A percentile compares a stretch with the other conserved stretches of the same genome.
phyloP scores from a whole-genome alignment of 1,140 invertebrate species.

The Centruroides vittatus region DNA sequence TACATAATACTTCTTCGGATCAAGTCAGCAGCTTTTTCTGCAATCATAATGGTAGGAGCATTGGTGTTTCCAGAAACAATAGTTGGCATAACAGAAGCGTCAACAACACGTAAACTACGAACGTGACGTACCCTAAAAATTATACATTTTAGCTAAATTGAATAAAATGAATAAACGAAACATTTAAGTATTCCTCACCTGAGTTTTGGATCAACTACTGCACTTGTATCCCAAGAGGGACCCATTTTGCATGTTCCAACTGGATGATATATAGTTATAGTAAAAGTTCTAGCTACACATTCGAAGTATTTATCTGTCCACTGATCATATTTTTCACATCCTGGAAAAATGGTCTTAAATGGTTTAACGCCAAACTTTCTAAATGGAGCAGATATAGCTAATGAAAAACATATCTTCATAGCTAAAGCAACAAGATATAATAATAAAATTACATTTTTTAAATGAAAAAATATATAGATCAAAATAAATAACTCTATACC shows the following conservation, averaged over 20 bases:
- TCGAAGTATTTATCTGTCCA: slow-evolving; percentile 68
- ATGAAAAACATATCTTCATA: neutral
- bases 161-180: neutral
- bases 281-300: slow-evolving; percentile 66
- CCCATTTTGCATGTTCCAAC: slow-evolving; percentile 89
- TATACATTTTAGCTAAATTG: no score
- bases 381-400: slow-evolving; percentile 6
- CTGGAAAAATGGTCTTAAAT: slow-evolving; percentile 32
- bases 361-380: slow-evolving; percentile 11
- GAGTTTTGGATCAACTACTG: slow-evolving; percentile 68
- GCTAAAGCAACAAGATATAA: neutral
- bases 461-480: no score
- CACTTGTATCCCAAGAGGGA: slow-evolving; percentile 58
- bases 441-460: neutral
- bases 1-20: no score
- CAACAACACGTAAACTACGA: slow-evolving; percentile 11
- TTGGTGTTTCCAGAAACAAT: slow-evolving; percentile 17
- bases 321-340: slow-evolving; percentile 54
- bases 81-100: slow-evolving; percentile 17
- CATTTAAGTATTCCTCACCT: slow-evolving; percentile 16
- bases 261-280: slow-evolving; percentile 64
- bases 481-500: slow-evolving; percentile 33
- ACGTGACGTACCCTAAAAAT: no score
- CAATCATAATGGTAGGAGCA: slow-evolving; percentile 15
- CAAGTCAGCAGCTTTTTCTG: no score